phyloP scores from a whole-genome alignment of 2,113 vertebrate species.

The Epinephelus cyanopodus region DNA sequence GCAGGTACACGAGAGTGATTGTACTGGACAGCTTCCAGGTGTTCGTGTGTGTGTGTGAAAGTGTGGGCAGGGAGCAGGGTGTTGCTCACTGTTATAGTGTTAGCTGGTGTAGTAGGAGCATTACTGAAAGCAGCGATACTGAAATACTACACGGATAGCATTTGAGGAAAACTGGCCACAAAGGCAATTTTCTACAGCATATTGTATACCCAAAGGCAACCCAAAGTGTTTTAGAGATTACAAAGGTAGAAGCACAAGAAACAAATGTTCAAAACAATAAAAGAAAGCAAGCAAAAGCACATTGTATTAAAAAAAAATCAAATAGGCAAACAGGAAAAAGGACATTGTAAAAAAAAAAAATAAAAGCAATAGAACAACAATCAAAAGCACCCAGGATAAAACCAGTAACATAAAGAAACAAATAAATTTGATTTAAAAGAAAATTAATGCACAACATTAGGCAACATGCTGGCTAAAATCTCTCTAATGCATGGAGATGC shows the following conservation, averaged over 20 bases:
- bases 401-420: not conserved
- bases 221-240: too few relatives aligned
- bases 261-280: too few relatives aligned
- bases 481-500: not conserved
- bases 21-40: constrained; percentile 23
- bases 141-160: not conserved
- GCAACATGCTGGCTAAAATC: not conserved
- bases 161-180: too few relatives aligned
- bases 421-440: not conserved
- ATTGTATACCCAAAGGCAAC: too few relatives aligned
- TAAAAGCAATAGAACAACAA: too few relatives aligned
- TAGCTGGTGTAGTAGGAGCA: not conserved
- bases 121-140: not conserved
- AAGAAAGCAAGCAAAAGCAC: too few relatives aligned
- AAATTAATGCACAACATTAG: not conserved
- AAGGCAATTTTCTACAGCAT: too few relatives aligned
- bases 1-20: not conserved
- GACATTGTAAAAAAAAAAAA: too few relatives aligned
- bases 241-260: too few relatives aligned
- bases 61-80: not conserved
- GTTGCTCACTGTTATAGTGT: not conserved
- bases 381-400: too few relatives aligned
- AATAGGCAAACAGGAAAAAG: too few relatives aligned
- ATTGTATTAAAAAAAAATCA: too few relatives aligned
- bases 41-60: constrained; percentile 8